Evolutionary conservation across 30 jellyfish, hydroid and myxozoan genomes (phyloP), one percentile per base, ranked within the genome.

Genomic region (Hydra vulgaris): DNA sequence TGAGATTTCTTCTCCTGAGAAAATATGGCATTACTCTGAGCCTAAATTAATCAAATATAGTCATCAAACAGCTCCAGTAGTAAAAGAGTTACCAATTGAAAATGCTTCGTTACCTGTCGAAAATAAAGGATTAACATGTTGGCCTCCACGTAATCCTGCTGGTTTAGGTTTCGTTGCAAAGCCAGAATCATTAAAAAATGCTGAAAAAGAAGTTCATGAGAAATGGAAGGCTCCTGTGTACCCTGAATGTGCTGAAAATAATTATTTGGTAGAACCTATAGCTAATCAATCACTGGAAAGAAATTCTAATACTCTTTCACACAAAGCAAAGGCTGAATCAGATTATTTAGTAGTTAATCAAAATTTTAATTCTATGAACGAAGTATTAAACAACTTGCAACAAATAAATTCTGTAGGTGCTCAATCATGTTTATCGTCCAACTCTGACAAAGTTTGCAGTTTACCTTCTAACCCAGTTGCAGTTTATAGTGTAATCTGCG

Each of bases 111-210:
- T 69, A 69, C 8, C 25, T 19, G 76, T 24, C 26, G 54, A 73
- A 16, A 25, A 61, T 3, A 12, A 5, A 40, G 61, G 61, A 3
- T 40, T 40, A 40, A 27, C 89, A 16, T 73, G 89, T 27, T 88
- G 96, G 96, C 96, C 96, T 0, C 96, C 95, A 15, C 70, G 88
- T 53, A 79, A 69, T 70, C 95, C 90, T 16, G 26, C 23, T 21
- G 73, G 52, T 1, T 80, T 40, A 12, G 88, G 80, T 12, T 27
- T 23, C 12, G 55, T 53, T 61, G 81, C 52, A 12, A 61, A 27
- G 23, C 86, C 53, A 78, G 55, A 76, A n/a, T 17, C 72, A 20
- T 53, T 17, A 25, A 79, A 79, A 0, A 76, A 27, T 20, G 54
- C 79, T 1, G 73, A 72, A 8, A 76, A 73, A 18, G 21, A 73